Conservation (phyloP, 2,113 vertebrate genomes). For the Rhinopomastus cyanomelas region DNA sequence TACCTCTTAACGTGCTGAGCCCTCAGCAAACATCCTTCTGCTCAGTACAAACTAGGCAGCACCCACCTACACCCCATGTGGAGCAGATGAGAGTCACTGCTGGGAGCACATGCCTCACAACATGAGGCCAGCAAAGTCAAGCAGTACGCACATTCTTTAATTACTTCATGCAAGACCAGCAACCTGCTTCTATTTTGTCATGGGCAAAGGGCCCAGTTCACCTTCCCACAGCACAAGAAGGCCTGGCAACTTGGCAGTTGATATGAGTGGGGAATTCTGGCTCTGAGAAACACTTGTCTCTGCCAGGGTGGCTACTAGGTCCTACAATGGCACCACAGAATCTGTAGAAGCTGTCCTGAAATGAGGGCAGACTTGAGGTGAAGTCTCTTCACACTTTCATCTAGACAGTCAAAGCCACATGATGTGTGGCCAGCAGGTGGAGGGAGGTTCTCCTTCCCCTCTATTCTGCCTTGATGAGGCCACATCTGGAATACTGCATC, state of each 20-base stretch:
- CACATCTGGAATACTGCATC: no score
- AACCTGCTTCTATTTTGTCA: not conserved
- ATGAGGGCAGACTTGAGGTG: not conserved
- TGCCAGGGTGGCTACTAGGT: not conserved
- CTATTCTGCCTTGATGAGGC: no score
- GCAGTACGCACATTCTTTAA: not conserved
- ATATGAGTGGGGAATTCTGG: not conserved
- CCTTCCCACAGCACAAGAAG: not conserved
- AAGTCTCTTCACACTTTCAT: not conserved
- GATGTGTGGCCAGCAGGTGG: not conserved
- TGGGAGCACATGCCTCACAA: not conserved
- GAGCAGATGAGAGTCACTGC: not conserved
- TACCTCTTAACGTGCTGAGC: not conserved
- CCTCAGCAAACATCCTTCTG: not conserved
- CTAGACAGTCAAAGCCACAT: not conserved
- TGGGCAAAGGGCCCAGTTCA: not conserved
- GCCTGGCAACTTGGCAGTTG: not conserved
- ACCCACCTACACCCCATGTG: rapidly evolving
- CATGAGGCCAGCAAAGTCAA: not conserved
- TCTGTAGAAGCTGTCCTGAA: not conserved
- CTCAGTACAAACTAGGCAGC: not conserved
- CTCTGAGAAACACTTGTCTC: not conserved
- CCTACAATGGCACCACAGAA: not conserved
- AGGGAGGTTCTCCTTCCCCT: no score
- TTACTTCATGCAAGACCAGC: not conserved